Base-by-base conservation (phyloP, 2,888 invertebrate genomes). In the Noctua comes region DNA sequence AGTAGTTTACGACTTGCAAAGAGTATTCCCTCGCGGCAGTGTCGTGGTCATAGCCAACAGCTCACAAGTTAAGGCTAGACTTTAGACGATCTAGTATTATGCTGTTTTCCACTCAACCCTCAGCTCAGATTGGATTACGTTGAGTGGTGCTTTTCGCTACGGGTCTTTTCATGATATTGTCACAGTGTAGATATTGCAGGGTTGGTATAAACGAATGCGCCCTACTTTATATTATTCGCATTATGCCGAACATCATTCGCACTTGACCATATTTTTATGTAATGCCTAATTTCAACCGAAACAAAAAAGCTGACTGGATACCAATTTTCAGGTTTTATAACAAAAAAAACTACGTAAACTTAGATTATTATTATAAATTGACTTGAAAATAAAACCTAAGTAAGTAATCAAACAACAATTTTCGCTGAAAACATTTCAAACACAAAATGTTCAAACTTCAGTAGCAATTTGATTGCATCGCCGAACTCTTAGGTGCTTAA, bases 11-110 rank as follows among this genome's bases (percentile, higher is more conserved):
- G 40, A 62, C 71, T 40, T 48, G 5, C 27, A 16, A n/a, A 31
- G 57, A 68, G 36, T 31, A 65, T 69, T 54, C 57, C 78, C 24
- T 40, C 6, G 62, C 64, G 54, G 27, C 70, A 0, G 54, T 40
- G 18, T 46, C 54, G 21, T 59, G 68, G 74, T 79, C 68, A 31
- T 8, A 31, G 31, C 31, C 31, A 62, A 75, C 68, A 51, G 74
- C 64, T 73, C 72, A 79, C 68, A 77, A 65, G 59, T 78, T 78
- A 59, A 62, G 46, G 65, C 69, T 76, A 80, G 81, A 81, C 80
- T 31, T 54, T 0, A 59, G 69, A 69, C 72, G 16, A 13, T 69
- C 65, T 79, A 73, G 69, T 65, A 79, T 79, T 51, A 79, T 79
- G 43, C 65, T 62, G 57, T 73, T 79, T 79, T 69, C 72, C 72